phyloP scores from a whole-genome alignment of 2,888 invertebrate species.

The Plagodis pulveraria region DNA sequence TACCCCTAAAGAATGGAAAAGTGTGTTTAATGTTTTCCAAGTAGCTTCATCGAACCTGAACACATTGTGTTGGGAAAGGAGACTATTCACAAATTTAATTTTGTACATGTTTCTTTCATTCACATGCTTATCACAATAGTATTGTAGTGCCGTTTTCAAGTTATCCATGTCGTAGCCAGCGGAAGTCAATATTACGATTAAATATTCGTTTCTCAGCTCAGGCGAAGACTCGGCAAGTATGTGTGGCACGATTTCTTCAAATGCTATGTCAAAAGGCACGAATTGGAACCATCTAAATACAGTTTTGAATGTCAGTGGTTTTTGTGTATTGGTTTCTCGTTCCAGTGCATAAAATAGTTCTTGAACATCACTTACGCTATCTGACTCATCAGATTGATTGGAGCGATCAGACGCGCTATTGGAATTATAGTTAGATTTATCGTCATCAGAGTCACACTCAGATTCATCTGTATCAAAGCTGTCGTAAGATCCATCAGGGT shows the following conservation, averaged over 20 bases:
- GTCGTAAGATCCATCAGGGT: neutral
- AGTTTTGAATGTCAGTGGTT: too few species aligned
- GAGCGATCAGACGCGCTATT: too few species aligned
- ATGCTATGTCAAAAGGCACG: constrained; percentile 58
- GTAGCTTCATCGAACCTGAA: constrained; percentile 13
- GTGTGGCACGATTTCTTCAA: constrained; percentile 50
- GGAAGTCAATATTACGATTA: constrained; percentile 9
- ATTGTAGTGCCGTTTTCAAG: constrained; percentile 13
- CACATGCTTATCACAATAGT: constrained; percentile 18
- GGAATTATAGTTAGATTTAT: too few species aligned
- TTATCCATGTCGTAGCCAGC: constrained; percentile 9
- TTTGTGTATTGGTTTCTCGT: constrained; percentile 8
- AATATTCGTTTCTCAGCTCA: constrained; percentile 3
- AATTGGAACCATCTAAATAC: constrained; percentile 56
- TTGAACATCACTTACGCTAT: constrained; percentile 33
- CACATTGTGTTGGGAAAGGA: constrained; percentile 7
- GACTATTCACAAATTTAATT: constrained; percentile 11
- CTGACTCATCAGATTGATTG: neutral
- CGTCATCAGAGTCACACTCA: constrained; percentile 3
- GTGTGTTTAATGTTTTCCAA: constrained; percentile 12
- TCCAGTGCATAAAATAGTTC: constrained; percentile 28
- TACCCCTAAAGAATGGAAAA: constrained; percentile 23
- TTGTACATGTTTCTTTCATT: constrained; percentile 17
- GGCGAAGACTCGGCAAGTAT: constrained; percentile 19
- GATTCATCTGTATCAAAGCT: neutral